Percentiles rank a stretch among this genome's conserved stretches.
Conservation (phyloP, 2,113 vertebrate genomes). For the Condylura cristata region DNA sequence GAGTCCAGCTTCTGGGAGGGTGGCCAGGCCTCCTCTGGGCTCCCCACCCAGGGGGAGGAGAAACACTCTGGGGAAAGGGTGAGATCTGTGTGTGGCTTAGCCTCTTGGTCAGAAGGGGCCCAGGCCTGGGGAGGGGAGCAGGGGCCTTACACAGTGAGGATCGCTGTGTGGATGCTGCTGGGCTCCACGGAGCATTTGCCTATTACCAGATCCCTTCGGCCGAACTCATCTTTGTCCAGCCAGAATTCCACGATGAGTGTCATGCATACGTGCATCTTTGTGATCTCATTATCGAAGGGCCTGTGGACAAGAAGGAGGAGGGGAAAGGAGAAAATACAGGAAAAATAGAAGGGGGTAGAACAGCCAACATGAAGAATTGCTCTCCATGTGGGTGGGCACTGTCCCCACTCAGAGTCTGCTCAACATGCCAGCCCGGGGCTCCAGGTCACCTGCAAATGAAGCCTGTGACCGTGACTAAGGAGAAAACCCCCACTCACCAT, state of each 20-base stretch:
- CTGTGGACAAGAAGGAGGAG: neutral
- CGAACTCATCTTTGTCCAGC: slow-evolving; percentile 73
- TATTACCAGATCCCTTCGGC: slow-evolving; percentile 59
- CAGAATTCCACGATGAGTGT: slow-evolving; percentile 49
- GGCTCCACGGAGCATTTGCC: slow-evolving; percentile 56
- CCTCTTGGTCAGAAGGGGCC: neutral
- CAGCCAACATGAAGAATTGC: neutral
- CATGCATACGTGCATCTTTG: neutral
- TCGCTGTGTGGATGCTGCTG: neutral
- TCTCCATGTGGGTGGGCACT: rapidly evolving
- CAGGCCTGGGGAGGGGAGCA: neutral
- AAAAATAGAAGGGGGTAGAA: neutral
- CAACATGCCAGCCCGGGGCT: neutral
- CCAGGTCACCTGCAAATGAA: neutral
- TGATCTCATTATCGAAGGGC: neutral
- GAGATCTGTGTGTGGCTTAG: neutral
- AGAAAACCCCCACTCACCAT: neutral
- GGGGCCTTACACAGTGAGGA: slow-evolving; percentile 56
- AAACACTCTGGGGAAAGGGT: neutral
- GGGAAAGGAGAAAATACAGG: neutral
- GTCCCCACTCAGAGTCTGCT: neutral
- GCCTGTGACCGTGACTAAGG: neutral
- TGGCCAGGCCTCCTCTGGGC: neutral
- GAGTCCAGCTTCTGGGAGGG: neutral
- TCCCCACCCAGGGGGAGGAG: neutral